Base-by-base conservation (phyloP, 1,140 invertebrate genomes). In the Nephila pilipes region DNA sequence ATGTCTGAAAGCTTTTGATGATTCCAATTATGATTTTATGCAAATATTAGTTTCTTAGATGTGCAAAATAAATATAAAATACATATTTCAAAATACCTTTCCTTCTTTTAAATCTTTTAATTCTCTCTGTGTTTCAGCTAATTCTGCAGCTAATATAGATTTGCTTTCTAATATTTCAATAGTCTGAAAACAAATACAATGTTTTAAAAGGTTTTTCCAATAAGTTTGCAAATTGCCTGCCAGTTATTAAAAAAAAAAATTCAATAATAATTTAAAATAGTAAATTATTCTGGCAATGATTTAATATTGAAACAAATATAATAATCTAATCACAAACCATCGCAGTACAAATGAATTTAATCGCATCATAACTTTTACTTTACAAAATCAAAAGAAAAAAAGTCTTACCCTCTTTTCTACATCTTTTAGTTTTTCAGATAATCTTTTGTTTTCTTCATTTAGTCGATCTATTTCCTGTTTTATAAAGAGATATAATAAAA, bases 61-160 rank as follows among this genome's bases (percentile, higher is more conserved):
- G 22, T 65, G n/a, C 22, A 63, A 25, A 63, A 1, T 25, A n/a
- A 63, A 63, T 4, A 63, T n/a, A 2, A 2, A 20, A 22, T 22
- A 54, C 1, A 54, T 55, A 83, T 29, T 25, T 2, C n/a, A 25
- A 12, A 81, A 85, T 85, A 93, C 91, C 29, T 93, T 93, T 87
- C 69, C 81, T 87, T 87, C 92, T 90, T 94, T 95, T 22, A 96
- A 94, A 22, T 94, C 94, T 63, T 94, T 94, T 22, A 95, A 93
- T 90, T 95, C 95, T 57, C 94, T 93, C 79, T 94, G 94, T 57
- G 95, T 92, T 90, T 94, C 75, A 32, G 92, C 69, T 57, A 95
- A 81, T 54, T 94, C 93, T 90, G 36, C 80, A 83, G 92, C 80
- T 55, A 94, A 29, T 36, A 80, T 36, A 38, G 81, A 69, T 46